Conservation (phyloP, 2,113 vertebrate genomes). For the Callionymus lyra region DNA sequence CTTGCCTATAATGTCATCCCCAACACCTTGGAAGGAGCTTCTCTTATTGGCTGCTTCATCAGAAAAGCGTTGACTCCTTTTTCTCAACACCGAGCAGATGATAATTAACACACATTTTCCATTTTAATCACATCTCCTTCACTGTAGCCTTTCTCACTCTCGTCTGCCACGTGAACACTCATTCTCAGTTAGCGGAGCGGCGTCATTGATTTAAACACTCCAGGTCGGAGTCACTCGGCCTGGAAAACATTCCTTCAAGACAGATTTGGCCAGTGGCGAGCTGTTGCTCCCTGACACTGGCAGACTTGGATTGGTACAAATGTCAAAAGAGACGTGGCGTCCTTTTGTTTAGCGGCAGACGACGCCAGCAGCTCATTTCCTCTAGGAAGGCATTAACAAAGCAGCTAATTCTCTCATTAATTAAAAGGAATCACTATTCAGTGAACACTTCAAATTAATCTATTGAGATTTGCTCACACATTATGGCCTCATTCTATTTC, state of each 20-base stretch:
- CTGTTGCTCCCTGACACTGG: conserved; percentile 46
- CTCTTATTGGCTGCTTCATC: too few relatives aligned
- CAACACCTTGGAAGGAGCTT: too few relatives aligned
- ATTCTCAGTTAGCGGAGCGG: neutral
- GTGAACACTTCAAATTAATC: conserved; percentile 72
- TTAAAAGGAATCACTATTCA: conserved; percentile 72
- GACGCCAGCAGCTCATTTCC: conserved; percentile 64
- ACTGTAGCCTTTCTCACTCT: conserved; percentile 4
- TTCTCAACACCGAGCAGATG: neutral
- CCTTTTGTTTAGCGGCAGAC: conserved; percentile 57
- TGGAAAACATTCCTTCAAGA: conserved; percentile 55
- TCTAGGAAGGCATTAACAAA: conserved; percentile 68
- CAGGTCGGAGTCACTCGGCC: conserved; percentile 15
- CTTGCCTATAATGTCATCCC: too few relatives aligned
- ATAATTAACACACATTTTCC: neutral
- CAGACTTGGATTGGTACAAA: conserved; percentile 59
- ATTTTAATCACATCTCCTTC: neutral
- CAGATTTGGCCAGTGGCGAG: conserved; percentile 51
- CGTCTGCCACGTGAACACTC: conserved; percentile 13
- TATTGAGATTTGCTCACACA: conserved; percentile 63
- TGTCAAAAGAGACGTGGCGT: conserved; percentile 62
- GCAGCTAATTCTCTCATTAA: conserved; percentile 71
- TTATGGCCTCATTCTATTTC: conserved; percentile 52
- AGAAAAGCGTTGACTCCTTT: too few relatives aligned
- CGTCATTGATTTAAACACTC: conserved; percentile 20